These are phyloP conservation scores for Sula dactylatra DNA, from an alignment of 2,113 vertebrate species.

Conservation along the genomic window DNA sequence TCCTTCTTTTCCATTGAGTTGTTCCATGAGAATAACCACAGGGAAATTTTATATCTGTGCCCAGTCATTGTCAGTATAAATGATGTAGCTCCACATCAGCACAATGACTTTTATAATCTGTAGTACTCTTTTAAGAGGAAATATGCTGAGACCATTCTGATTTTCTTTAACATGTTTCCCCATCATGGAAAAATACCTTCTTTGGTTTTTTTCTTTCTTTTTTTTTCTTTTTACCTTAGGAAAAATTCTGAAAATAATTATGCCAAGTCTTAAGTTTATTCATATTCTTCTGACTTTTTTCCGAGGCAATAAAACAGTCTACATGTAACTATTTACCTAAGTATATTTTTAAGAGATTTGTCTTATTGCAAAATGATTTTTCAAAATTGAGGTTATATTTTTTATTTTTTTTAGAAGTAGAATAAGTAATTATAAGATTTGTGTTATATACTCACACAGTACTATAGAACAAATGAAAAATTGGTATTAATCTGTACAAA, in stretches of 20 bases:
- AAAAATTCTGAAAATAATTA: background rate
- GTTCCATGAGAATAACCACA: background rate
- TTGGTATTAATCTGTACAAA: background rate
- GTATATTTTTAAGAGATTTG: background rate
- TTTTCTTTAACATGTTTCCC: background rate
- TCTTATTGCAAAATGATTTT: background rate
- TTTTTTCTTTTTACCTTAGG: background rate
- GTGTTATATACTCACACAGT: background rate
- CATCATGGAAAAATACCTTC: background rate
- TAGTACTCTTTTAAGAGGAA: background rate
- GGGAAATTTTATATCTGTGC: background rate
- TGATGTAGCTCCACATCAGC: background rate
- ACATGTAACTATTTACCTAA: background rate
- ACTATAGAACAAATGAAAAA: background rate
- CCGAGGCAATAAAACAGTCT: background rate
- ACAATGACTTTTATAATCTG: background rate
- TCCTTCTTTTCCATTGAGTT: background rate
- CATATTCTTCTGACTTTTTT: background rate
- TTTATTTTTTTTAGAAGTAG: background rate
- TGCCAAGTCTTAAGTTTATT: background rate
- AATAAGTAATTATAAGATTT: background rate
- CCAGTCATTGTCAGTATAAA: background rate
- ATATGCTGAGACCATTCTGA: background rate
- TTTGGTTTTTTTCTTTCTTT: background rate
- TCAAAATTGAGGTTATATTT: background rate